phyloP scores from a whole-genome alignment of 2,888 invertebrate genomes.

The Eudemis profundana region DNA sequence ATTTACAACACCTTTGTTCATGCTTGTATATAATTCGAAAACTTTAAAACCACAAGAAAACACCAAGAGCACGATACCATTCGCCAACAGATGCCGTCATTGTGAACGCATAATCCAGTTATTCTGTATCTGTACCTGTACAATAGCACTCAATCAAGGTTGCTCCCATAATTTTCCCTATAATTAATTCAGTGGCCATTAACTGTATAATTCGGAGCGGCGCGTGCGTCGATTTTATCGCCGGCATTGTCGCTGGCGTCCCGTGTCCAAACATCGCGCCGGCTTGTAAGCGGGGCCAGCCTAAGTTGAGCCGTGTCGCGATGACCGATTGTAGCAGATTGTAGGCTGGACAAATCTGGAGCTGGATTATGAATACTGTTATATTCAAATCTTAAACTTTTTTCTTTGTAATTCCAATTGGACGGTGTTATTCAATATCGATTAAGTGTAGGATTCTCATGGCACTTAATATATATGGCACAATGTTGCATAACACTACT shows the following conservation, averaged over 20 bases:
- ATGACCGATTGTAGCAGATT: constrained; percentile 10
- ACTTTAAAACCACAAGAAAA: not conserved
- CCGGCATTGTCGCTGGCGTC: constrained; percentile 66
- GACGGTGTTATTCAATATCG: not conserved
- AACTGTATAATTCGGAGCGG: constrained; percentile 49
- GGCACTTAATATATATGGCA: no score
- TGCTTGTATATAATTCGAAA: not conserved
- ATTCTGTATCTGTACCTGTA: not conserved
- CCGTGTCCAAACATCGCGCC: constrained; percentile 74
- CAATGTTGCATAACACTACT: no score
- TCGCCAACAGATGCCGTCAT: constrained; percentile 14
- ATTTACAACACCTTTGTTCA: no score
- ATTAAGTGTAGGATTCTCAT: no score
- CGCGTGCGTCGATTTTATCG: constrained; percentile 76
- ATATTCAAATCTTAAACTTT: not conserved
- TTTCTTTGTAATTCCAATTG: not conserved
- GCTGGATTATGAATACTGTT: not conserved
- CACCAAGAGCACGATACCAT: not conserved
- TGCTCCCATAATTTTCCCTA: constrained; percentile 39
- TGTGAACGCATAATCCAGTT: constrained; percentile 22
- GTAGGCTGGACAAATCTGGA: not conserved
- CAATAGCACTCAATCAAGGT: constrained; percentile 39
- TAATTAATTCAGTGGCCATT: constrained; percentile 42
- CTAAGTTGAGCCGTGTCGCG: constrained; percentile 22
- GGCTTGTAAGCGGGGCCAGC: constrained; percentile 14